These are phyloP conservation scores for Phymorhynchus buccinoides DNA, from an alignment of 1,140 invertebrate species.

Conservation along the genomic window DNA sequence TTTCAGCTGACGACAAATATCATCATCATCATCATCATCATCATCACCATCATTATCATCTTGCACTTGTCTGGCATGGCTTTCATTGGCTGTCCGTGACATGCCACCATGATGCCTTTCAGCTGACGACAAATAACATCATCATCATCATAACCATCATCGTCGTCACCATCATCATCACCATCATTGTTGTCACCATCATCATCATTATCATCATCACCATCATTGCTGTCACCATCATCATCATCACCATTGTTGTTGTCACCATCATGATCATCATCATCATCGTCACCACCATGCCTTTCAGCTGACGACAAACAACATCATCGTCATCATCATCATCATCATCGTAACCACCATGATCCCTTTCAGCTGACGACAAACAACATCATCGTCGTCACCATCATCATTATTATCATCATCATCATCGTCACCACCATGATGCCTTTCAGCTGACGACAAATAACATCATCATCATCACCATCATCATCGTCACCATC, in stretches of 20 bases:
- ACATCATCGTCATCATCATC: too few species aligned
- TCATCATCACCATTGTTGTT: background rate
- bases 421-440: too few species aligned
- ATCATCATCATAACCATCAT: background rate
- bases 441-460: too few species aligned
- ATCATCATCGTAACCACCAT: too few species aligned
- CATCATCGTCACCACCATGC: background rate
- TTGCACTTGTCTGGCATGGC: conserved; percentile 38
- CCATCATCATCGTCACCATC: background rate
- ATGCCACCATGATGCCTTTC: conserved; percentile 21
- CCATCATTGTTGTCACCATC: background rate
- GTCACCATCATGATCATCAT: too few species aligned
- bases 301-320: too few species aligned
- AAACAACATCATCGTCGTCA: too few species aligned
- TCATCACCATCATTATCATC: background rate
- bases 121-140: background rate
- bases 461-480: too few species aligned
- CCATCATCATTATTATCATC: too few species aligned
- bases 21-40: too few species aligned
- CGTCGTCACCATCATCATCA: background rate
- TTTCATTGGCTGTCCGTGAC: conserved; percentile 21
- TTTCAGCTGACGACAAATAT: too few species aligned
- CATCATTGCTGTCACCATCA: background rate
- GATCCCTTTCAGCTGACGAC: too few species aligned
- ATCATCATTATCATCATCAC: conserved; percentile 11